Evolutionary conservation across 1,140 invertebrate species (phyloP).

Genomic region (Macrobrachium rosenbergii): DNA sequence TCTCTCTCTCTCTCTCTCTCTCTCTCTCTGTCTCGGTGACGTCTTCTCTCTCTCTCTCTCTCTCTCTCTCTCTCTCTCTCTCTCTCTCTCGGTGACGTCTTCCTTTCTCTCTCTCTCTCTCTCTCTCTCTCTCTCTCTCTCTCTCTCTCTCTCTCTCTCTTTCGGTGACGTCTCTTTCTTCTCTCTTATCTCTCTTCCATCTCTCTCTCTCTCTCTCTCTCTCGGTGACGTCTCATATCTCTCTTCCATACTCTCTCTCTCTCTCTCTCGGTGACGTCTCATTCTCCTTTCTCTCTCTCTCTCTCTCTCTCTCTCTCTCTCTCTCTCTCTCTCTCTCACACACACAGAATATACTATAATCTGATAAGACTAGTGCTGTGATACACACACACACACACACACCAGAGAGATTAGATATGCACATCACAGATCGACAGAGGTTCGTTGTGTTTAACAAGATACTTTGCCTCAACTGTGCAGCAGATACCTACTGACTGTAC

Average conservation of each 20-base stretch:
- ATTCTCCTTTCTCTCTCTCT: not conserved
- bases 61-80: not conserved
- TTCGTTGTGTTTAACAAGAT: no score
- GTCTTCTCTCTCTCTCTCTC: no score
- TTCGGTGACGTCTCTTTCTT: no score
- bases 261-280: no score
- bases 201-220: not conserved
- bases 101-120: not conserved
- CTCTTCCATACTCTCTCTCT: constrained; percentile 3
- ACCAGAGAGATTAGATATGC: no score
- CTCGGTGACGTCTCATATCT: not conserved
- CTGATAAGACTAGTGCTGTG: not conserved
- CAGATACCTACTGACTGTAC: no score
- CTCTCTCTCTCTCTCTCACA: constrained; percentile 13
- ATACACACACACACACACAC: not conserved
- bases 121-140: not conserved
- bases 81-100: not conserved
- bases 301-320: not conserved
- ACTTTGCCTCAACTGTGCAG: no score
- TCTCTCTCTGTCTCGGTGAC: no score
- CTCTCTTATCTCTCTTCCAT: not conserved
- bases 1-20: not conserved
- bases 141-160: no score
- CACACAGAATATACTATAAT: no score
- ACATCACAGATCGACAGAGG: no score